phyloP scores from a whole-genome alignment of 2,888 invertebrate species.

The Lochmaea capreae region DNA sequence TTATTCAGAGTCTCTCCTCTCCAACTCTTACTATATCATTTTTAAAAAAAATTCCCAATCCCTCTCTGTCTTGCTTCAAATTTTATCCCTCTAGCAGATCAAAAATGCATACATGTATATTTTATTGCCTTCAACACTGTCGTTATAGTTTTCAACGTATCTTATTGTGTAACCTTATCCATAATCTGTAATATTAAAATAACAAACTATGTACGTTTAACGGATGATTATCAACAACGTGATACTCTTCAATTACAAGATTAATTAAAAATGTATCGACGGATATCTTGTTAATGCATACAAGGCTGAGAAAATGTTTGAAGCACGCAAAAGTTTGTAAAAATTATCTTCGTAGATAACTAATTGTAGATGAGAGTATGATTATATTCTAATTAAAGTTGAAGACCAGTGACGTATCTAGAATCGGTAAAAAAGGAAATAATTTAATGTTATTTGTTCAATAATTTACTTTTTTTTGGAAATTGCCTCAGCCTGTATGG shows the following conservation, averaged over 20 bases:
- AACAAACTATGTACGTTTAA: slow-evolving; percentile 1
- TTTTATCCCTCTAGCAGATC: no score
- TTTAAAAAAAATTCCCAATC: no score
- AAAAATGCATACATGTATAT: no score
- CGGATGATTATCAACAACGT: slow-evolving; percentile 15
- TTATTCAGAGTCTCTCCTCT: no score
- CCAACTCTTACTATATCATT: no score
- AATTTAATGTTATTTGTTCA: neutral
- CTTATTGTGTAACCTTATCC: neutral
- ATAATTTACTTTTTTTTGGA: neutral
- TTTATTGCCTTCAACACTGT: neutral
- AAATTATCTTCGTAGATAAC: slow-evolving; percentile 21
- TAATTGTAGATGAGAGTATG: slow-evolving; percentile 21
- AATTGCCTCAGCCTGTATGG: no score
- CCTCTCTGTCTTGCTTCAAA: no score
- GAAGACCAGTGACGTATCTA: neutral
- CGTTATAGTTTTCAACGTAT: neutral
- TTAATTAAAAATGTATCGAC: slow-evolving; percentile 34
- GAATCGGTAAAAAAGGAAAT: neutral
- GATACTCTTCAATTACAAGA: slow-evolving; percentile 16
- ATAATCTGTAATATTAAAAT: neutral
- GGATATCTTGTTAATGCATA: slow-evolving; percentile 40
- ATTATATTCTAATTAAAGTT: slow-evolving; percentile 30
- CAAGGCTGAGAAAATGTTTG: slow-evolving; percentile 35
- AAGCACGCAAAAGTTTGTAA: slow-evolving; percentile 31